These are phyloP conservation scores for Phoxinus dragarum DNA, from an alignment of 2,797 vertebrate species.

Conservation along the genomic window DNA sequence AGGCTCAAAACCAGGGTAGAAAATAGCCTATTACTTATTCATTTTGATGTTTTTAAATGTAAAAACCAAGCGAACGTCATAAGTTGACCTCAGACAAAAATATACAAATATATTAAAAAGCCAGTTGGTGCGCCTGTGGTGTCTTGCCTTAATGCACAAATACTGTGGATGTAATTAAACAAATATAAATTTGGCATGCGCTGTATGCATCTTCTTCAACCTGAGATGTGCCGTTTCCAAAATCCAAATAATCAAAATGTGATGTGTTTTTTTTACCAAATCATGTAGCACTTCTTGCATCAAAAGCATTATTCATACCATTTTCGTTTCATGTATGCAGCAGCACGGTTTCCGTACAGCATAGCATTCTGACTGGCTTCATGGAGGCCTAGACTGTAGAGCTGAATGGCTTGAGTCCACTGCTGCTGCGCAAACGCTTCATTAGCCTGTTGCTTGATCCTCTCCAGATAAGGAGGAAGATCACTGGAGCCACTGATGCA, in stretches of 20 bases:
- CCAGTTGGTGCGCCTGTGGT: not conserved
- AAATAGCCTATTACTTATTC: too few relatives aligned
- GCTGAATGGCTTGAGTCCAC: conserved; percentile 98
- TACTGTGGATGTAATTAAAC: not conserved
- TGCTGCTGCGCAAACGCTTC: conserved; percentile 96
- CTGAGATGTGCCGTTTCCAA: not conserved
- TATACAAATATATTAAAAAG: too few relatives aligned
- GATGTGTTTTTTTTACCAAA: not conserved
- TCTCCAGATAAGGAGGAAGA: conserved; percentile 90
- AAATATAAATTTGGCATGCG: not conserved
- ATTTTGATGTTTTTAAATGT: too few relatives aligned
- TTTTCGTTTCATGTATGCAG: conserved; percentile 99
- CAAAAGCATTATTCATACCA: conserved; percentile 78
- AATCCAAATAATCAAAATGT: not conserved
- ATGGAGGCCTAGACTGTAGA: conserved; percentile 94
- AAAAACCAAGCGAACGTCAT: too few relatives aligned
- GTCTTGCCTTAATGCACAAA: not conserved
- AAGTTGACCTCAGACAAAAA: too few relatives aligned
- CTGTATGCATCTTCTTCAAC: not conserved
- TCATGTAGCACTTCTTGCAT: not conserved
- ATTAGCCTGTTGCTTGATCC: conserved; percentile 95
- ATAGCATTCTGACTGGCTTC: conserved; percentile 90
- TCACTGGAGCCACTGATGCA: conserved; percentile 81
- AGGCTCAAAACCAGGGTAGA: too few relatives aligned
- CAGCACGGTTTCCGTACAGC: conserved; percentile 97